Evolutionary conservation across 1,140 invertebrate species (phyloP).

Genomic region (Himalopsyche phryganea): DNA sequence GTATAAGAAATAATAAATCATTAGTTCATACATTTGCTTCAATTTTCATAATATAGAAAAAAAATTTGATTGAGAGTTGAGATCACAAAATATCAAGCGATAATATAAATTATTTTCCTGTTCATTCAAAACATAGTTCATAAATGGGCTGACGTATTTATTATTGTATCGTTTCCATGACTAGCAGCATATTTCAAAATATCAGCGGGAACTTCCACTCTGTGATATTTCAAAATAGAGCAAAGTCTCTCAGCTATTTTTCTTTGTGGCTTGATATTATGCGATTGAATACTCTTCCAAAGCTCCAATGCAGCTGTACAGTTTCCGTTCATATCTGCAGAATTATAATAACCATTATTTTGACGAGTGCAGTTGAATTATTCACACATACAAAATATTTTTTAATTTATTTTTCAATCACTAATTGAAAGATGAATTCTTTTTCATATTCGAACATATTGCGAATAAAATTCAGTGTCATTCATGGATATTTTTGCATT

Average conservation of each 20-base stretch:
- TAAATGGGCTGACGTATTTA: neutral
- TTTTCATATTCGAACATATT: neutral
- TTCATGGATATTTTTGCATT: neutral
- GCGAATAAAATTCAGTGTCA: neutral
- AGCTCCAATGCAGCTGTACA: conserved; percentile 42
- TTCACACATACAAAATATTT: neutral
- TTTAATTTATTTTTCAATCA: neutral
- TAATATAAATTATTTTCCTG: too few species aligned
- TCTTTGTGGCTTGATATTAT: conserved; percentile 41
- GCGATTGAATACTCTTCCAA: conserved; percentile 47
- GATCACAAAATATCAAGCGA: too few species aligned
- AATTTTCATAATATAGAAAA: too few species aligned
- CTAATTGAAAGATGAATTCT: neutral
- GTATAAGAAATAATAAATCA: too few species aligned
- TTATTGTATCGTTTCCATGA: neutral
- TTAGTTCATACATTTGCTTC: too few species aligned
- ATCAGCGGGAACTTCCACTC: conserved; percentile 41
- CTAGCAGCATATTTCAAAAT: conserved; percentile 24
- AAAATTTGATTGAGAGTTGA: too few species aligned
- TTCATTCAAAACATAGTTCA: too few species aligned
- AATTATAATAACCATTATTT: conserved; percentile 8
- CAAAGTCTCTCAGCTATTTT: conserved; percentile 41
- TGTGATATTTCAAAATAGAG: conserved; percentile 41
- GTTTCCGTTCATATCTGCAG: conserved; percentile 50
- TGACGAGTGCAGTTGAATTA: conserved; percentile 5